Percentiles rank a stretch among this genome's conserved stretches.
These are phyloP conservation scores for Rhynchotus rufescens DNA, from an alignment of 2,797 vertebrate genomes.

Conservation along the genomic window DNA sequence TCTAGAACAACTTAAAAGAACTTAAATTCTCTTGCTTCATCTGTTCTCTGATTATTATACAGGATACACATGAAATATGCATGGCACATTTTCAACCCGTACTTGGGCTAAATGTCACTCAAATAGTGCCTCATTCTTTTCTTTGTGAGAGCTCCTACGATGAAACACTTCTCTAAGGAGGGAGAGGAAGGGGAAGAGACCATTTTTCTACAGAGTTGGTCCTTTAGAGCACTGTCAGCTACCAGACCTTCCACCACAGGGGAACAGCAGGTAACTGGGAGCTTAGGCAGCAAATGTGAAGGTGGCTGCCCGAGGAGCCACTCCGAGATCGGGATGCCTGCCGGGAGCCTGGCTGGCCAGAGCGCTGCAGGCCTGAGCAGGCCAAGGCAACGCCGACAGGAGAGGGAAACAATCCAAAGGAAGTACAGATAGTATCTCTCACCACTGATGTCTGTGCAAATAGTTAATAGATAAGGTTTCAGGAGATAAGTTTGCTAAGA, in stretches of 20 bases:
- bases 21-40: background rate
- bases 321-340: background rate
- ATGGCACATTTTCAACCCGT: background rate
- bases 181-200: background rate
- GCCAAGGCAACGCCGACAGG: background rate
- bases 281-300: background rate
- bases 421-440: slow-evolving; percentile 5
- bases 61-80: background rate
- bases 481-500: background rate
- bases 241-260: background rate
- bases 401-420: slow-evolving; percentile 7
- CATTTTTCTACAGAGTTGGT: no score
- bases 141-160: background rate
- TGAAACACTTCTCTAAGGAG: background rate
- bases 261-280: background rate
- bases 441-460: background rate
- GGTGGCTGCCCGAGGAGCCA: background rate
- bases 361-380: background rate
- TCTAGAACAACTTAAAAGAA: background rate
- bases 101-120: background rate
- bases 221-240: background rate
- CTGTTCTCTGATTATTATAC: background rate
- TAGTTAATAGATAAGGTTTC: background rate
- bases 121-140: background rate
- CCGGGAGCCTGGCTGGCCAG: background rate